A percentile compares a stretch with the other conserved stretches of the same genome.
Conservation (phyloP, 2,113 vertebrate species). For the Hippocampus zosterae region DNA sequence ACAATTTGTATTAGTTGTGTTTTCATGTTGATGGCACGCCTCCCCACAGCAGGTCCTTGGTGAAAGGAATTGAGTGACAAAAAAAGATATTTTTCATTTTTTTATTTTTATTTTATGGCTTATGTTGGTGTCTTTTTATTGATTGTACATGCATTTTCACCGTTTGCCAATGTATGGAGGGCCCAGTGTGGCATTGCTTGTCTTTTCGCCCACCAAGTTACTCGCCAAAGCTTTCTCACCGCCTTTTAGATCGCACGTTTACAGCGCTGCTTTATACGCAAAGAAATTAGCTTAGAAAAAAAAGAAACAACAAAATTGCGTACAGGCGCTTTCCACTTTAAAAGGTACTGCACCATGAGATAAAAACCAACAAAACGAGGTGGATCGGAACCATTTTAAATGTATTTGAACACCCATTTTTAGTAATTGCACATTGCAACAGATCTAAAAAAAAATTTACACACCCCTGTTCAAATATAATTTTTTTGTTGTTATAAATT, state of each 20-base stretch:
- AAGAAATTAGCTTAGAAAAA: neutral
- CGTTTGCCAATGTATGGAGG: slow-evolving; percentile 35
- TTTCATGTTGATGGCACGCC: neutral
- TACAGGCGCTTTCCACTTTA: neutral
- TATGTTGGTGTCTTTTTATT: neutral
- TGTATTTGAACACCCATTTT: neutral
- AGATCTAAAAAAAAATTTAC: neutral
- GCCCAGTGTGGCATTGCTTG: neutral
- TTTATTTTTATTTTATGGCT: neutral
- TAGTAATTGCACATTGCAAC: neutral
- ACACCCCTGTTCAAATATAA: neutral
- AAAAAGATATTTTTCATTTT: neutral
- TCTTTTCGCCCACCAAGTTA: slow-evolving; percentile 40
- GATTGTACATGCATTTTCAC: slow-evolving; percentile 31
- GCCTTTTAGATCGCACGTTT: slow-evolving; percentile 57
- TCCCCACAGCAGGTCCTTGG: neutral
- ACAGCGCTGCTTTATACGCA: slow-evolving; percentile 63
- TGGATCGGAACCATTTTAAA: neutral
- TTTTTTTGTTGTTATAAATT: neutral
- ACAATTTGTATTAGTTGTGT: neutral
- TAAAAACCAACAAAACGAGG: neutral
- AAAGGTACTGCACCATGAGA: neutral
- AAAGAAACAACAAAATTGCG: slow-evolving; percentile 33
- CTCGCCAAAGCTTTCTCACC: slow-evolving; percentile 56
- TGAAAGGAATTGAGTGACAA: neutral